These are phyloP conservation scores for Leptarthrus brevirostris DNA, from an alignment of 2,888 invertebrate species.

Conservation along the genomic window DNA sequence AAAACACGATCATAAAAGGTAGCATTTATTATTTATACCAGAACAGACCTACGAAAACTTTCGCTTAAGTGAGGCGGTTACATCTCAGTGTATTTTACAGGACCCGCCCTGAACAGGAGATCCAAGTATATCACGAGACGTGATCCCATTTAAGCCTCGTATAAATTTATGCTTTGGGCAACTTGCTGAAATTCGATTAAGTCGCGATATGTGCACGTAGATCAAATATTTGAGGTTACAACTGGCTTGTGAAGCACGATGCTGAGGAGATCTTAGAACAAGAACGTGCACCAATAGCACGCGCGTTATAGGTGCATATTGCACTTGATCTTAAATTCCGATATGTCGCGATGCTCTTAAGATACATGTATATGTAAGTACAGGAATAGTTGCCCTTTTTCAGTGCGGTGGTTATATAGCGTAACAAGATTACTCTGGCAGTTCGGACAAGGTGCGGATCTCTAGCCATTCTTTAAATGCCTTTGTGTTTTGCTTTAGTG, in stretches of 20 bases:
- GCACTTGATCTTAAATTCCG: slow-evolving; percentile 51
- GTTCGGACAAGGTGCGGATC: slow-evolving; percentile 25
- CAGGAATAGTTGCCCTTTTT: too few species aligned
- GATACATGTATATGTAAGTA: background rate
- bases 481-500: slow-evolving; percentile 48
- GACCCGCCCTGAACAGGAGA: background rate
- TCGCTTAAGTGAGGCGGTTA: background rate
- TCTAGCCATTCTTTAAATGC: slow-evolving; percentile 47
- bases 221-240: slow-evolving; percentile 46
- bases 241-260: background rate
- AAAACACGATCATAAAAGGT: background rate
- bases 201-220: slow-evolving; percentile 11
- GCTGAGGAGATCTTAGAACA: slow-evolving; percentile 7
- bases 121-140: background rate
- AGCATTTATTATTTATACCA: background rate
- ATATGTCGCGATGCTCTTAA: slow-evolving; percentile 17
- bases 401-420: background rate
- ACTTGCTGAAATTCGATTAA: slow-evolving; percentile 42
- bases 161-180: slow-evolving; percentile 11
- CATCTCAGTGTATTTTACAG: background rate
- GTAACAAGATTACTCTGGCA: too few species aligned
- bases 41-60: background rate
- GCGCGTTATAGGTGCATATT: slow-evolving; percentile 51
- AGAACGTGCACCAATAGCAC: slow-evolving; percentile 46
- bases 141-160: slow-evolving; percentile 3